Conservation (phyloP, 2,113 vertebrate species). For the Lophochroa leadbeateri region DNA sequence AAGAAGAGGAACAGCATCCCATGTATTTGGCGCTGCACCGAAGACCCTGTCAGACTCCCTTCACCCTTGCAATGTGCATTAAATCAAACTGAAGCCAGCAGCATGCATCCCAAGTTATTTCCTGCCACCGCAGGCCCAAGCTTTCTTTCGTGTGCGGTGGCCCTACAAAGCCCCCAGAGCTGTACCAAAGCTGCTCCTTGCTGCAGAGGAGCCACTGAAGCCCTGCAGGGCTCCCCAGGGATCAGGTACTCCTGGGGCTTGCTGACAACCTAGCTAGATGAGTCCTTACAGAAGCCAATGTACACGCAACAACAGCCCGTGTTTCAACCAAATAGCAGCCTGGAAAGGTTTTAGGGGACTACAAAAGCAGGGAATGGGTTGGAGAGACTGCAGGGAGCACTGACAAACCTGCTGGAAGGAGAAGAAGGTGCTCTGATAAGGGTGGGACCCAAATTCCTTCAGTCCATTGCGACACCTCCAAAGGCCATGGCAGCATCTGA, state of each 20-base stretch:
- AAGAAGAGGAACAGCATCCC: neutral
- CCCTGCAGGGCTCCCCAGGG: neutral
- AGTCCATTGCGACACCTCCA: no score
- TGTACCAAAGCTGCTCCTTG: neutral
- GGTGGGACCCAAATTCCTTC: neutral
- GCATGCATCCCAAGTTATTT: rapidly evolving
- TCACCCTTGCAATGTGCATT: neutral
- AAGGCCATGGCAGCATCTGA: rapidly evolving
- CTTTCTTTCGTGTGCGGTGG: neutral
- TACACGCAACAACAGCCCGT: rapidly evolving
- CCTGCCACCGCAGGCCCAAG: neutral
- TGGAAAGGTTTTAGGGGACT: neutral
- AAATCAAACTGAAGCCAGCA: neutral
- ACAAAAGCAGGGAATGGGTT: neutral
- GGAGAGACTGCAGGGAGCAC: neutral
- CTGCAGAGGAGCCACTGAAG: neutral
- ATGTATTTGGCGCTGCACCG: rapidly evolving
- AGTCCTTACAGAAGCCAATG: rapidly evolving
- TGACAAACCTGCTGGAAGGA: neutral
- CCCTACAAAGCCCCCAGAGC: neutral
- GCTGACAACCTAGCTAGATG: neutral
- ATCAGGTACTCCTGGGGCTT: neutral
- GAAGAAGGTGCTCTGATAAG: neutral
- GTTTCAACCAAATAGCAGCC: neutral
- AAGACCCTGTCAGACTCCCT: rapidly evolving